Conservation (phyloP, 2,113 vertebrate species). For the Halcyon senegalensis region DNA sequence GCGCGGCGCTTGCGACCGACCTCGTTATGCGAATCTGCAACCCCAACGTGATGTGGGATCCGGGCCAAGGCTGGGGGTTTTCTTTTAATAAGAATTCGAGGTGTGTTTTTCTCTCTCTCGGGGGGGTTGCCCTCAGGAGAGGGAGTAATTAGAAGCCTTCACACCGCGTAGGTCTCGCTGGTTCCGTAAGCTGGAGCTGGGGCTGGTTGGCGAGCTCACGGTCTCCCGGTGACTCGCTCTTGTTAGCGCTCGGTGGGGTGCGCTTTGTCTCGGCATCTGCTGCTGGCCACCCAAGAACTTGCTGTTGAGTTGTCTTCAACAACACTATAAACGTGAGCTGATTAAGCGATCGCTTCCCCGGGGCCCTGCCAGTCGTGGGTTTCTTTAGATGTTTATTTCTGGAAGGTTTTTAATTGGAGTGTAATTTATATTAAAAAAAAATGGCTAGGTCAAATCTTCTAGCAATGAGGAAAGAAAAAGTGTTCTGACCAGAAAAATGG, state of each 20-base stretch:
- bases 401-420: not conserved
- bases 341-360: not conserved
- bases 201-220: rapidly evolving
- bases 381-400: not conserved
- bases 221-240: not conserved
- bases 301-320: not conserved
- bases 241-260: not conserved
- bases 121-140: not conserved
- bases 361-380: not conserved
- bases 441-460: not conserved
- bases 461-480: no score
- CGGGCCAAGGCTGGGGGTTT: not conserved
- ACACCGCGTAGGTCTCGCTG: rapidly evolving
- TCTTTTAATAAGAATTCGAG: not conserved
- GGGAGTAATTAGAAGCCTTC: not conserved
- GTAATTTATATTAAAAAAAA: not conserved
- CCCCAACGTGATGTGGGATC: not conserved
- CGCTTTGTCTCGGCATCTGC: not conserved
- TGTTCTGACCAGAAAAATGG: no score
- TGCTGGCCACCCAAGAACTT: not conserved
- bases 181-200: not conserved
- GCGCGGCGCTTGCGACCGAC: not conserved
- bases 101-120: not conserved
- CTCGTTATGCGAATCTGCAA: not conserved
- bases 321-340: not conserved